Conservation (phyloP, 1,140 invertebrate species). For the Eriocheir sinensis region DNA sequence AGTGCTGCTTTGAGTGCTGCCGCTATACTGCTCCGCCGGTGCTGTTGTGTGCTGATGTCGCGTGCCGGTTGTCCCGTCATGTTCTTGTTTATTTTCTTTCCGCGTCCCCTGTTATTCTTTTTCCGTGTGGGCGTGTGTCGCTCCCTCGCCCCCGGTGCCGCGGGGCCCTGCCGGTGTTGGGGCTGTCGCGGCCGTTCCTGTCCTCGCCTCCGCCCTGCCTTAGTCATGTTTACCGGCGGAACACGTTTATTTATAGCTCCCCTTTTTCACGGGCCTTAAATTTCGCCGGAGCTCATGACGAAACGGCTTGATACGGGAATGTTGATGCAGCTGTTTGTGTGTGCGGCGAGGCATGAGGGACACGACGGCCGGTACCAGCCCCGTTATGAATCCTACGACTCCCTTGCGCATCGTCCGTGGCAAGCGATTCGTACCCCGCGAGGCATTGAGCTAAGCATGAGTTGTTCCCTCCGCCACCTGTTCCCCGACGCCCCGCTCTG, state of each 20-base stretch:
- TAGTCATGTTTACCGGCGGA: not conserved
- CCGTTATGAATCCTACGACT: not conserved
- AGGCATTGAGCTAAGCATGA: slow-evolving; percentile 9
- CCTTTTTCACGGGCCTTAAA: not conserved
- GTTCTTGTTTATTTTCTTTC: not conserved
- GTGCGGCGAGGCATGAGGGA: not conserved
- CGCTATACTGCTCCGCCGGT: too few relatives aligned
- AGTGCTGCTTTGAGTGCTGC: not conserved
- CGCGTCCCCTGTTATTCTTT: not conserved
- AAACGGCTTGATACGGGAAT: not conserved
- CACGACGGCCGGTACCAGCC: not conserved
- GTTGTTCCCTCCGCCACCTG: not conserved
- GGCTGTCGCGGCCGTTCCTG: not conserved
- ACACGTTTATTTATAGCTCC: not conserved
- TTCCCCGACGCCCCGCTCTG: not conserved
- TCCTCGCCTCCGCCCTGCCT: not conserved
- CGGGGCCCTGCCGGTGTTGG: not conserved
- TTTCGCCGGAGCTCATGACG: not conserved
- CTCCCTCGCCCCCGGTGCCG: not conserved
- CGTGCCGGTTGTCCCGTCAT: not conserved
- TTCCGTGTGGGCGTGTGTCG: too few relatives aligned
- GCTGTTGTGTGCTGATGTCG: not conserved
- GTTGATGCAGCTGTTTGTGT: not conserved
- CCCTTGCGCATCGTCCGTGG: not conserved
- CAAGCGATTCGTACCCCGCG: slow-evolving; percentile 11